Percentiles rank a stretch among this genome's conserved stretches.
Conservation (phyloP, 1,140 invertebrate species). For the Conopomorpha cramerella region DNA sequence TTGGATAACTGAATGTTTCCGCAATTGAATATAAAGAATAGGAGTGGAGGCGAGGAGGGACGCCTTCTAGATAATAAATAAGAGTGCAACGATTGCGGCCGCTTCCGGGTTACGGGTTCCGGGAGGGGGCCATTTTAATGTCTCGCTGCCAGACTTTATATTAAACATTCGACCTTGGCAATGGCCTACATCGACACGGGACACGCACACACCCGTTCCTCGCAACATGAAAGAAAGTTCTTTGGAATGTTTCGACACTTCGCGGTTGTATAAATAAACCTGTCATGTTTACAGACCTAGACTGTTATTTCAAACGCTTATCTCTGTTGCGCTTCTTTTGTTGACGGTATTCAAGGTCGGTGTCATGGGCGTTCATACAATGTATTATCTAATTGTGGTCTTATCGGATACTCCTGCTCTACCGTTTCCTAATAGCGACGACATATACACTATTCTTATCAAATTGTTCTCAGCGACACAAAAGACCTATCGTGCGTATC, state of each 20-base stretch:
- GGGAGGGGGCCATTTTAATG: conserved; percentile 56
- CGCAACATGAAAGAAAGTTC: conserved; percentile 52
- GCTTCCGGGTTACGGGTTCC: conserved; percentile 35
- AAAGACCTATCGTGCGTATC: too few species aligned
- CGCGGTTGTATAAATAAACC: conserved; percentile 41
- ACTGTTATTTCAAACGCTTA: conserved; percentile 18
- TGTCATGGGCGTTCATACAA: too few species aligned
- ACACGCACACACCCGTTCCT: conserved; percentile 43
- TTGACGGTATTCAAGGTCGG: conserved; percentile 13
- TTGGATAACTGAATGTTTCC: too few species aligned
- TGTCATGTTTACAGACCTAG: conserved; percentile 30
- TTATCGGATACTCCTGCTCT: too few species aligned
- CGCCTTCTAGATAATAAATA: conserved; percentile 56
- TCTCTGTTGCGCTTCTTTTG: conserved; percentile 12
- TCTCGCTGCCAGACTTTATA: conserved; percentile 59
- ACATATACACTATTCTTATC: too few species aligned
- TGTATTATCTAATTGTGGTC: too few species aligned
- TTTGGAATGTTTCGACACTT: conserved; percentile 43
- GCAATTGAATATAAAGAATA: conserved; percentile 10
- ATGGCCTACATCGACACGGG: conserved; percentile 54
- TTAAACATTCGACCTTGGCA: conserved; percentile 60
- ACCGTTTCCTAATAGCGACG: too few species aligned
- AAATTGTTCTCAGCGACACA: too few species aligned
- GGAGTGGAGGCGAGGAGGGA: conserved; percentile 20
- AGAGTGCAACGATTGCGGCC: conserved; percentile 57